These are phyloP conservation scores for Drosophila monieri DNA, from an alignment of 2,888 invertebrate species.

Conservation along the genomic window DNA sequence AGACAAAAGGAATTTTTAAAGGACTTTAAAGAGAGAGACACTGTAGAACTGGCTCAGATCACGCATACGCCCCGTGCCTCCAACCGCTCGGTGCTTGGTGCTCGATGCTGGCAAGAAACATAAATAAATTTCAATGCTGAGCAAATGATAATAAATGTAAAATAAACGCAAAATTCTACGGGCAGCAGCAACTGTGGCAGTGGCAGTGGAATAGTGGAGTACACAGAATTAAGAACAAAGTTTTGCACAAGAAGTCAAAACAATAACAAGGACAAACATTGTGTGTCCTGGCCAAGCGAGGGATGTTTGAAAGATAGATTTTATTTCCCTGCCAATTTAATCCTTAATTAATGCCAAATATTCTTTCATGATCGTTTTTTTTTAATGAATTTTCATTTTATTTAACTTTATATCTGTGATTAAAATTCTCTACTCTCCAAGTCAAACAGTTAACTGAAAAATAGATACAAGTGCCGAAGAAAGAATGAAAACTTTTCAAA, in stretches of 20 bases:
- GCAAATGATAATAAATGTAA: slow-evolving; percentile 79
- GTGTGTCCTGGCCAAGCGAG: slow-evolving; percentile 44
- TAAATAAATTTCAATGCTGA: slow-evolving; percentile 74
- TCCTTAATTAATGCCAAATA: neutral
- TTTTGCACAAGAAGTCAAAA: slow-evolving; percentile 77
- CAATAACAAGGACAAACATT: slow-evolving; percentile 75
- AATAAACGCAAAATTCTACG: slow-evolving; percentile 70
- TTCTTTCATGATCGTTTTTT: neutral
- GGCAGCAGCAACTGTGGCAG: slow-evolving; percentile 7
- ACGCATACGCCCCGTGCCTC: slow-evolving; percentile 61
- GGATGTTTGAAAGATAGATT: slow-evolving; percentile 3
- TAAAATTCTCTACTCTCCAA: slow-evolving; percentile 3
- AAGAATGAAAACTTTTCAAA: slow-evolving; percentile 25
- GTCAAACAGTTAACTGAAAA: slow-evolving; percentile 24
- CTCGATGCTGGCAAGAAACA: slow-evolving; percentile 34
- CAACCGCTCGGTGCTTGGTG: slow-evolving; percentile 16
- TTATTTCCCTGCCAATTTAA: no score
- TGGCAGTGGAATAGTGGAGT: slow-evolving; percentile 13
- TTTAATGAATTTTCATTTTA: neutral
- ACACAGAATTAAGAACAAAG: slow-evolving; percentile 67
- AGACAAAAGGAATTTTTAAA: slow-evolving; percentile 48
- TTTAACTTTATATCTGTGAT: neutral
- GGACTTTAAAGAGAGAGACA: slow-evolving; percentile 60
- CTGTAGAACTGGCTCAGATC: slow-evolving; percentile 18
- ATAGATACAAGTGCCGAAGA: neutral